A percentile compares a stretch with the other conserved stretches of the same genome.
phyloP scores from a whole-genome alignment of 2,113 vertebrate genomes.

The Spermophilus dauricus region DNA sequence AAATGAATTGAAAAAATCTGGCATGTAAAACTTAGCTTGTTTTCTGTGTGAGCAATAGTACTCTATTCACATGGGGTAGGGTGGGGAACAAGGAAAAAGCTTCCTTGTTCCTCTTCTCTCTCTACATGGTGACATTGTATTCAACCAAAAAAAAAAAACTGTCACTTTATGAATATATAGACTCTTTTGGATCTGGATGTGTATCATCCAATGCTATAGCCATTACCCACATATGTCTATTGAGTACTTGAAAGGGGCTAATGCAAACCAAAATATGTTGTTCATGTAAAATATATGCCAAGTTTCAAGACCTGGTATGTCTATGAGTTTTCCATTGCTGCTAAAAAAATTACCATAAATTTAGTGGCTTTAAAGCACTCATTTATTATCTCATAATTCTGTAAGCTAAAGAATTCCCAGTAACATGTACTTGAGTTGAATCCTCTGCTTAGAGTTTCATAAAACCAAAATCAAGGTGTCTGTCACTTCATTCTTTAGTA shows the following conservation, averaged over 20 bases:
- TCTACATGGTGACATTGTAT: background rate
- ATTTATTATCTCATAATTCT: background rate
- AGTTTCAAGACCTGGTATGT: background rate
- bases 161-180: background rate
- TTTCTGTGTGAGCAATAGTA: background rate
- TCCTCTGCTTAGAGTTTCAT: background rate
- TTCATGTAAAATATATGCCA: background rate
- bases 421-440: background rate
- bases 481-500: background rate
- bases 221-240: background rate
- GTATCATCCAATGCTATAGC: background rate
- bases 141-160: background rate
- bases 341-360: background rate
- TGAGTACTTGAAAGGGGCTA: background rate
- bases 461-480: background rate
- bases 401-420: background rate
- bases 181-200: background rate
- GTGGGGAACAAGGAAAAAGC: background rate
- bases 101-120: background rate
- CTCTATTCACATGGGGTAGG: background rate
- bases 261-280: background rate
- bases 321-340: background rate
- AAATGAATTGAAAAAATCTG: background rate
- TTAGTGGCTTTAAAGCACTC: background rate
- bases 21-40: background rate